These are phyloP conservation scores for Drosophila rubida DNA, from an alignment of 2,888 invertebrate species.

Conservation along the genomic window DNA sequence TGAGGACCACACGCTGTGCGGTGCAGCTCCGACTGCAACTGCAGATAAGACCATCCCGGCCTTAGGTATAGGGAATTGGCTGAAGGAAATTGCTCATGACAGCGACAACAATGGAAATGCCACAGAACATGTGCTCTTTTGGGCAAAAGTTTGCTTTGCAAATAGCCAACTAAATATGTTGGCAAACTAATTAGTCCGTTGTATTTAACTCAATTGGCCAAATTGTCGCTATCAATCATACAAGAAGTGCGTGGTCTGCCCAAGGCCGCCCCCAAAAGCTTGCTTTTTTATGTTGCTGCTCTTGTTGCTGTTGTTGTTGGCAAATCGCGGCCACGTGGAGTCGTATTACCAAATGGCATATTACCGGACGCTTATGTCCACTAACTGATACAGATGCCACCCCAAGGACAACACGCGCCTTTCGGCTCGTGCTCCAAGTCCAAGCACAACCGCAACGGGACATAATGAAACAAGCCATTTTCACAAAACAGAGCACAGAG, in stretches of 20 bases:
- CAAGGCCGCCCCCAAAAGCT: not conserved
- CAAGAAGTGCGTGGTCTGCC: not conserved
- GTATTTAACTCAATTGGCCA: conserved; percentile 14
- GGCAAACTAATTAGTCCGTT: conserved; percentile 5
- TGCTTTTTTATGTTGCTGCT: not conserved
- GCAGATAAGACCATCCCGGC: conserved; percentile 45
- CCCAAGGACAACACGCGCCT: conserved; percentile 68
- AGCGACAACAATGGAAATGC: conserved; percentile 9
- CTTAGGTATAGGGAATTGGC: not conserved
- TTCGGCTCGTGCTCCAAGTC: conserved; percentile 4
- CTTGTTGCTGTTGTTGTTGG: not conserved
- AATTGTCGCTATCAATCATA: conserved; percentile 9
- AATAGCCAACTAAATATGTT: not conserved
- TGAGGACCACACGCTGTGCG: conserved; percentile 67
- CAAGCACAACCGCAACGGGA: conserved; percentile 30
- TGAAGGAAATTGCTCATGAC: conserved; percentile 15
- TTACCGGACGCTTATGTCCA: conserved; percentile 69
- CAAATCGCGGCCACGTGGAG: conserved; percentile 38
- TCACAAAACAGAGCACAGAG: conserved; percentile 17
- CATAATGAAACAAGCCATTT: conserved; percentile 66
- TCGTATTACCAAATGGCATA: conserved; percentile 62
- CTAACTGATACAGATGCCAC: conserved; percentile 78
- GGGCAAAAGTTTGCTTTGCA: not conserved
- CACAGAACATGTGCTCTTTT: not conserved
- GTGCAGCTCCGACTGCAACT: conserved; percentile 25